These are phyloP conservation scores for Phoxinus dragarum DNA, from an alignment of 2,797 vertebrate species.

Conservation along the genomic window DNA sequence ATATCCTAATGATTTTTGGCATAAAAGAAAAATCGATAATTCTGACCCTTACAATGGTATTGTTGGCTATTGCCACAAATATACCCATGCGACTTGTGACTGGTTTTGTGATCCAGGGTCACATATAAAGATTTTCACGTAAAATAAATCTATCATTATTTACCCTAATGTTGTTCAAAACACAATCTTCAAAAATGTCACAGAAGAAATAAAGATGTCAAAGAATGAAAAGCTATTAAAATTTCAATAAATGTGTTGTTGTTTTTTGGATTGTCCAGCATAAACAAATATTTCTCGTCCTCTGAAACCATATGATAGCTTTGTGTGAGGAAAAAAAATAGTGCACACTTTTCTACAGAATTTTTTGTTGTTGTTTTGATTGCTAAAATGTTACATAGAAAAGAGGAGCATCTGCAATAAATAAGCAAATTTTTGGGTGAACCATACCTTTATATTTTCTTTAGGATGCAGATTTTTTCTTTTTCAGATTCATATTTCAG, in stretches of 20 bases:
- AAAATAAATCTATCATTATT: conserved; percentile 3
- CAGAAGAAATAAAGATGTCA: too few relatives aligned
- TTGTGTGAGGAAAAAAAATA: neutral
- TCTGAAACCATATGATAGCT: neutral
- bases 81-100: too few relatives aligned
- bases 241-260: neutral
- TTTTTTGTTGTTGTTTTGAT: neutral
- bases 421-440: neutral
- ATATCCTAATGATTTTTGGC: too few relatives aligned
- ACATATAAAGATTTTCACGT: neutral
- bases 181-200: too few relatives aligned
- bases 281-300: neutral
- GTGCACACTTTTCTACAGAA: neutral
- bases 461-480: neutral
- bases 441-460: neutral
- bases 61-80: too few relatives aligned
- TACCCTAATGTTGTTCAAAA: neutral
- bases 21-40: too few relatives aligned
- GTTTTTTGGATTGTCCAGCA: neutral
- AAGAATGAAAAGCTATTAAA: neutral
- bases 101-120: too few relatives aligned
- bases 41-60: too few relatives aligned
- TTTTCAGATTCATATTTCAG: neutral
- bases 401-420: neutral
- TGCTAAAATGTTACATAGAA: neutral